Conservation (phyloP, 2,797 vertebrate genomes). For the Danio tinwini region DNA sequence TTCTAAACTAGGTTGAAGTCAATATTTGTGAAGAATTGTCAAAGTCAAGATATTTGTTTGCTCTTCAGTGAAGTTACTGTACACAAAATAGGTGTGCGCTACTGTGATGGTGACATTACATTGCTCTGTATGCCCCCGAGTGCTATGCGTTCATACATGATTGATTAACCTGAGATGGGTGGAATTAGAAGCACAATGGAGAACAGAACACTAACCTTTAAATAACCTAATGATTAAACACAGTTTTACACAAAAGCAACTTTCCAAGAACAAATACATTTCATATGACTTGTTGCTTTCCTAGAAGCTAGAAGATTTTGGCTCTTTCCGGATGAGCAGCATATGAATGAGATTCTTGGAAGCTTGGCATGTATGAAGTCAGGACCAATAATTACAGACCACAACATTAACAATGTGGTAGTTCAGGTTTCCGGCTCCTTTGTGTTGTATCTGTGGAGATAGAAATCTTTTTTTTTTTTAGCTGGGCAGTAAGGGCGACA, state of each 20-base stretch:
- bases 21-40: neutral
- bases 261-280: neutral
- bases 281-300: neutral
- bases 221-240: neutral
- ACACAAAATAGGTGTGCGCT: neutral
- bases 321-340: neutral
- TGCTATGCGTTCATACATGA: neutral
- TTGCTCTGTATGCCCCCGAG: neutral
- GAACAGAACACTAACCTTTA: neutral
- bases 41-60: constrained; percentile 5
- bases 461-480: constrained; percentile 16
- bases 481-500: neutral
- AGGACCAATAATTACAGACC: neutral
- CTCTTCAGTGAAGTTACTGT: neutral
- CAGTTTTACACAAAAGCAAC: neutral
- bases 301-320: neutral
- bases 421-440: constrained; percentile 26
- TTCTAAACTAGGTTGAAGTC: neutral
- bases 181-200: neutral
- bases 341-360: neutral
- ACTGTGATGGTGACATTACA: neutral
- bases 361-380: neutral
- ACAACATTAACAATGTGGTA: neutral
- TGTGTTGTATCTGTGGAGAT: neutral
- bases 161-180: constrained; percentile 16